Percentiles rank a stretch among this genome's conserved stretches.
These are phyloP conservation scores for Chaetodon trifascialis DNA, from an alignment of 2,113 vertebrate genomes.

Conservation along the genomic window DNA sequence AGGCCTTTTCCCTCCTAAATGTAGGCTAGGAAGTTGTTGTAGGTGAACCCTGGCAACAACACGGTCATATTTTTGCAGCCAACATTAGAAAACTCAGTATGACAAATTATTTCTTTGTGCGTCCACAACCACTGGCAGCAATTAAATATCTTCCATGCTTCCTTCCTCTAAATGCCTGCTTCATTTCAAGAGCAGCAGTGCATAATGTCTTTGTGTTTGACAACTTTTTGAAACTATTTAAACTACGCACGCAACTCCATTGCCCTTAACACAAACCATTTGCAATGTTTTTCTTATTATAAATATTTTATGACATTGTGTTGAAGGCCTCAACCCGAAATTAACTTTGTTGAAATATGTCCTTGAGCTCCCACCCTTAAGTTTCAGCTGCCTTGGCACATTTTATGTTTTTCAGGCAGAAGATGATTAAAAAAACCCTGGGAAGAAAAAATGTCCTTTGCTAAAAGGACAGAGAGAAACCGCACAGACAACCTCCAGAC, in stretches of 20 bases:
- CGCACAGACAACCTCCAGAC: slow-evolving; percentile 41
- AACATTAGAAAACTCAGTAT: slow-evolving; percentile 35
- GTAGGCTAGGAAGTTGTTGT: not conserved
- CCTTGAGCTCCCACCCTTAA: slow-evolving; percentile 36
- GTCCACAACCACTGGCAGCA: slow-evolving; percentile 45
- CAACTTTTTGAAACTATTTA: slow-evolving; percentile 24
- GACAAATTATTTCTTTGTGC: slow-evolving; percentile 45
- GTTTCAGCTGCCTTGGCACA: slow-evolving; percentile 33
- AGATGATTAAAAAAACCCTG: slow-evolving; percentile 41
- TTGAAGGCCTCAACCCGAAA: slow-evolving; percentile 34
- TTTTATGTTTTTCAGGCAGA: slow-evolving; percentile 42
- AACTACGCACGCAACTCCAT: slow-evolving; percentile 12
- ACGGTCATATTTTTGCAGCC: slow-evolving; percentile 7
- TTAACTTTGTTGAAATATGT: slow-evolving; percentile 56
- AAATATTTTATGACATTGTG: slow-evolving; percentile 34
- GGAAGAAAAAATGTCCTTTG: slow-evolving; percentile 33
- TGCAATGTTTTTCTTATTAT: slow-evolving; percentile 35
- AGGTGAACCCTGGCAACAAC: not conserved
- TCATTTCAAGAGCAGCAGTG: slow-evolving; percentile 43
- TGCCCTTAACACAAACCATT: slow-evolving; percentile 20
- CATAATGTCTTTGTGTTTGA: slow-evolving; percentile 49
- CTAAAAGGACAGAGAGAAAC: slow-evolving; percentile 43
- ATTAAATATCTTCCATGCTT: slow-evolving; percentile 62
- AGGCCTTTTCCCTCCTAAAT: slow-evolving; percentile 3
- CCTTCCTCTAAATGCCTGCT: not conserved